These are phyloP conservation scores for Dasysyrphus tricinctus DNA, from an alignment of 2,888 invertebrate species.

Conservation along the genomic window DNA sequence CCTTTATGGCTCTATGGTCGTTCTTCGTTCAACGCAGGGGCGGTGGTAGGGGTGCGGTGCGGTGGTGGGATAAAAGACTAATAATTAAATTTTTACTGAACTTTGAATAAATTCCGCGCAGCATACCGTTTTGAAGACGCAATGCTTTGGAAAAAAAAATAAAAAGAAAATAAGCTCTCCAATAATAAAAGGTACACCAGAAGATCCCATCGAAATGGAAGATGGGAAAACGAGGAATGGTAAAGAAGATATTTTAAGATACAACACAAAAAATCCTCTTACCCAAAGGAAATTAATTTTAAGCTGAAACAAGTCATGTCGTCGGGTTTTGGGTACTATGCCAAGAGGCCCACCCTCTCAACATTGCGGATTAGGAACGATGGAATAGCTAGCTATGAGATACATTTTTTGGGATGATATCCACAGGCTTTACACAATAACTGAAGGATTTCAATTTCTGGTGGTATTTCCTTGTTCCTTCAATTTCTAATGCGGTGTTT, in stretches of 20 bases:
- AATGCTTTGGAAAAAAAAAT: conserved; percentile 13
- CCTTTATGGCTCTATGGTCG: conserved; percentile 3
- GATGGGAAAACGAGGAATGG: conserved; percentile 20
- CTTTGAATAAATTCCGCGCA: conserved; percentile 69
- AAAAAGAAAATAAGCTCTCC: conserved; percentile 7
- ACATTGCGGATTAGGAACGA: conserved; percentile 14
- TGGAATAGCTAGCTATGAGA: conserved; percentile 25
- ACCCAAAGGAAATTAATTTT: conserved; percentile 66
- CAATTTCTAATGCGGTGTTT: not conserved
- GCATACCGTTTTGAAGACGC: conserved; percentile 44
- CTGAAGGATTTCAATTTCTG: conserved; percentile 42
- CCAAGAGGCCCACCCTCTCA: not conserved
- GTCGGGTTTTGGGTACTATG: not conserved
- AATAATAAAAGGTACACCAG: conserved; percentile 6
- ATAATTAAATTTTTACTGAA: conserved; percentile 72
- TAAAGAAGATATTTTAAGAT: conserved; percentile 29
- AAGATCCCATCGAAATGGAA: conserved; percentile 42
- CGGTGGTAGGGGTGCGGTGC: too few relatives aligned
- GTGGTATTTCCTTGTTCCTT: conserved; percentile 32
- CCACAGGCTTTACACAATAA: conserved; percentile 25
- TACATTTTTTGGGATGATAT: conserved; percentile 25
- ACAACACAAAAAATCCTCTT: conserved; percentile 50
- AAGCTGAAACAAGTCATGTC: conserved; percentile 46
- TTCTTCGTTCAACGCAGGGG: not conserved
- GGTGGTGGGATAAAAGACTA: conserved; percentile 32